phyloP scores from a whole-genome alignment of 2,797 vertebrate genomes.

The Macroramphosus scolopax region DNA sequence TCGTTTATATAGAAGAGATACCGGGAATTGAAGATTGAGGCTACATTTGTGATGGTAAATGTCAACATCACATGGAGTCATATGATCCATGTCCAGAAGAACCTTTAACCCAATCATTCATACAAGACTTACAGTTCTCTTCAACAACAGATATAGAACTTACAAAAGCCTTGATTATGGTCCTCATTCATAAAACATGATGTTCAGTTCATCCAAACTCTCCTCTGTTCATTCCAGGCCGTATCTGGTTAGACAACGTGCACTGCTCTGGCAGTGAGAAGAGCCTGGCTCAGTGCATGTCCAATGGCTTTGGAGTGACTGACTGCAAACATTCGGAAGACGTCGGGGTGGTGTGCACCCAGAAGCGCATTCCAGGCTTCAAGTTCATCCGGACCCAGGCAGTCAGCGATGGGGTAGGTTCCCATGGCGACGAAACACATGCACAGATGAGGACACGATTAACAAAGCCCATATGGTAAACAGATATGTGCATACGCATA shows the following conservation, averaged over 20 bases:
- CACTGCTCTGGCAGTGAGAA: slow-evolving; percentile 86
- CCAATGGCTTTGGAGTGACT: slow-evolving; percentile 89
- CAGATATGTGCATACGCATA: too few species aligned
- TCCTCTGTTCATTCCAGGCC: slow-evolving; percentile 75
- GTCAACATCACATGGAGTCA: too few species aligned
- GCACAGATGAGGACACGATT: not conserved
- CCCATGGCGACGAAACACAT: not conserved
- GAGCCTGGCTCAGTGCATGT: slow-evolving; percentile 83
- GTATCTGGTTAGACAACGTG: slow-evolving; percentile 92
- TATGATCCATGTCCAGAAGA: too few species aligned
- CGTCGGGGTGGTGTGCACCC: slow-evolving; percentile 88
- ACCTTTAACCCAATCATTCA: too few species aligned
- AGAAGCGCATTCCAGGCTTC: slow-evolving; percentile 91
- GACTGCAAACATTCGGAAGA: slow-evolving; percentile 97
- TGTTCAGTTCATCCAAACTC: too few species aligned
- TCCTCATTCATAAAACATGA: too few species aligned
- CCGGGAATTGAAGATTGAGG: not conserved
- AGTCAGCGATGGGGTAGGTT: slow-evolving; percentile 79
- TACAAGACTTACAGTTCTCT: too few species aligned
- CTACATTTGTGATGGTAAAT: slow-evolving; percentile 3
- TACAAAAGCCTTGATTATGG: too few species aligned
- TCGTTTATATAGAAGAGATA: not conserved
- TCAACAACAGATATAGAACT: too few species aligned
- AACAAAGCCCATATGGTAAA: too few species aligned
- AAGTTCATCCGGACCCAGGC: slow-evolving; percentile 80